Evolutionary conservation across 2,888 invertebrate species (phyloP).

Genomic region (Temnothorax ravouxi): DNA sequence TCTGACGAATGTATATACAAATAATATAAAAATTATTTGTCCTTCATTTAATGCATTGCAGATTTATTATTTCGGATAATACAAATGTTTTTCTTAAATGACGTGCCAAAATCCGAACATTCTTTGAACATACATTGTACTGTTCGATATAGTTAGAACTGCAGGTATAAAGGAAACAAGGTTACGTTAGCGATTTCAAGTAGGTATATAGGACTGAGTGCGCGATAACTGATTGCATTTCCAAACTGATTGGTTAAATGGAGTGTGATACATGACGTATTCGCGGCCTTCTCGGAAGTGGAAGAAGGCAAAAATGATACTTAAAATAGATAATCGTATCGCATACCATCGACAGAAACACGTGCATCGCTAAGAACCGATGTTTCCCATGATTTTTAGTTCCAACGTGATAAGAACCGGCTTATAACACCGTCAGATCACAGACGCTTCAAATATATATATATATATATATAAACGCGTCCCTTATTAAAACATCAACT

Average conservation of each 20-base stretch:
- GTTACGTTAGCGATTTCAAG: constrained; percentile 23
- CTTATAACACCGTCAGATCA: not conserved
- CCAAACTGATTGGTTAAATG: constrained; percentile 25
- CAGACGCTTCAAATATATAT: not conserved
- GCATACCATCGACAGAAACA: not conserved
- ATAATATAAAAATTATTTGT: not conserved
- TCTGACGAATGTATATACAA: not conserved
- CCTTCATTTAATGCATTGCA: not conserved
- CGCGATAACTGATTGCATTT: constrained; percentile 34
- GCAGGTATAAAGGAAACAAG: not conserved
- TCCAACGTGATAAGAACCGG: not conserved
- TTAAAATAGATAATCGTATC: constrained; percentile 33
- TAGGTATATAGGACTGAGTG: constrained; percentile 8
- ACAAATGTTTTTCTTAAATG: constrained; percentile 14
- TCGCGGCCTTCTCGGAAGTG: not conserved
- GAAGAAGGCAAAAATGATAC: constrained; percentile 9
- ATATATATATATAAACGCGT: too few relatives aligned
- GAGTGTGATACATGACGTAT: constrained; percentile 12
- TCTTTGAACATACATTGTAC: not conserved
- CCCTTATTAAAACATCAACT: not conserved
- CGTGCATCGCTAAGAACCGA: not conserved
- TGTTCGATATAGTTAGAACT: not conserved
- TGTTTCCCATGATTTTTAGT: not conserved
- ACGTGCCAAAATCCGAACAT: not conserved
- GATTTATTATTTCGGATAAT: not conserved